A percentile compares a stretch with the other conserved stretches of the same genome.
Evolutionary conservation across 2,888 invertebrate species (phyloP).

Genomic region (Cataglyphis rosenhaueri): DNA sequence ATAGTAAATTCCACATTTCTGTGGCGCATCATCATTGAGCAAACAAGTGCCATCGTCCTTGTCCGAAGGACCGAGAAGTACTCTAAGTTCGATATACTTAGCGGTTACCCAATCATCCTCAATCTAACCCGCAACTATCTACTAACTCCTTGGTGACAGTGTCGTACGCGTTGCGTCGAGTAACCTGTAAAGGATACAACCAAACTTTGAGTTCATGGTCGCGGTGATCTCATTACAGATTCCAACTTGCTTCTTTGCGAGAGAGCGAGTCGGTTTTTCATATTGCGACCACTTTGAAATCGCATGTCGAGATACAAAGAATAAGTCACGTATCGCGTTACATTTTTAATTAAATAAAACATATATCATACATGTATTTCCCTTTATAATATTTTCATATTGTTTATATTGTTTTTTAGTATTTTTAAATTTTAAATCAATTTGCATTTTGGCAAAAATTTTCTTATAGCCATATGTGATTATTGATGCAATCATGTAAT

Average conservation of each 20-base stretch:
- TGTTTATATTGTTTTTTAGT: neutral
- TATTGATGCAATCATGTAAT: neutral
- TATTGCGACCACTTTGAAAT: slow-evolving; percentile 38
- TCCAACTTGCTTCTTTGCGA: slow-evolving; percentile 55
- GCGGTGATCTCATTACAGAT: slow-evolving; percentile 59
- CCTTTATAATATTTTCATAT: neutral
- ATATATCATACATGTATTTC: neutral
- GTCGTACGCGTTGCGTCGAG: slow-evolving; percentile 55
- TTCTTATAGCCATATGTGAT: neutral
- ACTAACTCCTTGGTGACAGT: slow-evolving; percentile 72
- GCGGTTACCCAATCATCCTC: slow-evolving; percentile 78
- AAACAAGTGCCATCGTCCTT: slow-evolving; percentile 71
- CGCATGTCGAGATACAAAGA: slow-evolving; percentile 14
- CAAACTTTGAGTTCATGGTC: slow-evolving; percentile 59
- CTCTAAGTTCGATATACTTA: slow-evolving; percentile 78
- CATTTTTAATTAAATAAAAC: neutral
- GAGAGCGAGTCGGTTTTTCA: slow-evolving; percentile 39
- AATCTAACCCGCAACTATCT: slow-evolving; percentile 74
- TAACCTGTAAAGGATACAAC: slow-evolving; percentile 57
- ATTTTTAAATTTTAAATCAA: neutral
- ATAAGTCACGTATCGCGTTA: neutral
- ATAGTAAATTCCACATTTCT: slow-evolving; percentile 44
- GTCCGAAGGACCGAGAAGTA: slow-evolving; percentile 72
- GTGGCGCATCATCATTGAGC: slow-evolving; percentile 64
- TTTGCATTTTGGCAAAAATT: neutral